Conservation (phyloP, 2,888 invertebrate genomes). For the Cataglyphis cursor region DNA sequence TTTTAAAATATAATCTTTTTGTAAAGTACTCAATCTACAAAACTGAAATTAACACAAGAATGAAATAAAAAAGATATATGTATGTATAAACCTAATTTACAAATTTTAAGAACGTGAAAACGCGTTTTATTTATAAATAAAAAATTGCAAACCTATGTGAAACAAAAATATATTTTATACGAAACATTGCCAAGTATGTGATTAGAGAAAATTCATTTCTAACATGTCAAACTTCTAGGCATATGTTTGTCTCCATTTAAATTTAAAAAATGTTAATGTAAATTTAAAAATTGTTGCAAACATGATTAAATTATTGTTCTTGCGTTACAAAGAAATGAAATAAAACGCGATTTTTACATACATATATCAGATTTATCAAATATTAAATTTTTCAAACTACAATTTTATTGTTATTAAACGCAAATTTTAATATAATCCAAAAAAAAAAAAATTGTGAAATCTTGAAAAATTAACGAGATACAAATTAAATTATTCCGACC, state of each 20-base stretch:
- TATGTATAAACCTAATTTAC: slow-evolving; percentile 6
- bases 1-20: slow-evolving; percentile 30
- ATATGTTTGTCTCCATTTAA: background rate
- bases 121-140: background rate
- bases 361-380: slow-evolving; percentile 1
- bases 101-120: background rate
- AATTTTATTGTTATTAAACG: background rate
- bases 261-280: background rate
- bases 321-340: slow-evolving; percentile 9
- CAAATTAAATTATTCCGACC: slow-evolving; percentile 2
- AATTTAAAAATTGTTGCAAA: background rate
- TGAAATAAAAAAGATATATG: background rate
- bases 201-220: background rate
- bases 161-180: slow-evolving; percentile 20
- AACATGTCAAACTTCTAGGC: background rate
- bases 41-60: slow-evolving; percentile 8
- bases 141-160: slow-evolving; percentile 2
- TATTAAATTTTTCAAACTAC: background rate
- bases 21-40: slow-evolving; percentile 7
- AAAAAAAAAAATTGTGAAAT: background rate
- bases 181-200: slow-evolving; percentile 16
- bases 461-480: background rate
- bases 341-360: background rate
- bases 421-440: background rate
- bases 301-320: background rate